Percentiles rank a stretch among this genome's conserved stretches.
Conservation (phyloP, 2,888 invertebrate genomes). For the Salpingus planirostris region DNA sequence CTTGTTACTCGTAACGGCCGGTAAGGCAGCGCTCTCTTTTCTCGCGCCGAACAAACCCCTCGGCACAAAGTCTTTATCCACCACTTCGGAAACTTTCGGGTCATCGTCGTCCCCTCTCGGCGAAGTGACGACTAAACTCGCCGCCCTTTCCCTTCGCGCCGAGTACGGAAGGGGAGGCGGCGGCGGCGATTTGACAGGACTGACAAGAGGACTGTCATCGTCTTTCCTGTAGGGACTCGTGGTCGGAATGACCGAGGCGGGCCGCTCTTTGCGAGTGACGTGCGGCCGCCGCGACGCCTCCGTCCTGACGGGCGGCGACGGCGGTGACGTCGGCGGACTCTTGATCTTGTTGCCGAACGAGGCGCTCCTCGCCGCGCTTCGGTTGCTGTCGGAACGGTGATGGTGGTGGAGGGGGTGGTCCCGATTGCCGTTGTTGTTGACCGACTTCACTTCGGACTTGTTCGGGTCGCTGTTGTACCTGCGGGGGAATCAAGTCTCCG, state of each 20-base stretch:
- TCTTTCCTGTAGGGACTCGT: constrained; percentile 4
- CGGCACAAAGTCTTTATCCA: no score
- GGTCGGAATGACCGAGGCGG: constrained; percentile 35
- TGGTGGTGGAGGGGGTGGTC: constrained; percentile 19
- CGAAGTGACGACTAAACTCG: constrained; percentile 10
- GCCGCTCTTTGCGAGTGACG: constrained; percentile 33
- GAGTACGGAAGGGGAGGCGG: constrained; percentile 8
- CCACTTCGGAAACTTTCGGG: no score
- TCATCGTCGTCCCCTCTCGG: no score
- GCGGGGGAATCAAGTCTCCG: no score
- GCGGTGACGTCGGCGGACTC: constrained; percentile 41
- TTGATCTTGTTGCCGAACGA: constrained; percentile 45
- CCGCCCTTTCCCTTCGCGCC: constrained; percentile 10
- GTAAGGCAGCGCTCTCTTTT: not conserved
- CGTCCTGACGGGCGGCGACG: constrained; percentile 41
- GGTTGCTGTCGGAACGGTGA: constrained; percentile 10
- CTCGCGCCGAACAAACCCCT: not conserved
- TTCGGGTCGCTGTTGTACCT: constrained; percentile 57
- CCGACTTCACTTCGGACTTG: constrained; percentile 47
- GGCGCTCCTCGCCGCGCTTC: constrained; percentile 43
- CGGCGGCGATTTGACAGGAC: constrained; percentile 13
- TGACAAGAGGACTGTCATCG: no score
- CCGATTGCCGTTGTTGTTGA: constrained; percentile 36
- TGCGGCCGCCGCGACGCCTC: constrained; percentile 33
- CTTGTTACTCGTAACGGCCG: constrained; percentile 29